Evolutionary conservation across 2,888 invertebrate genomes (phyloP), one percentile per base, ranked within the genome.

Genomic region (Epistrophe grossulariae): DNA sequence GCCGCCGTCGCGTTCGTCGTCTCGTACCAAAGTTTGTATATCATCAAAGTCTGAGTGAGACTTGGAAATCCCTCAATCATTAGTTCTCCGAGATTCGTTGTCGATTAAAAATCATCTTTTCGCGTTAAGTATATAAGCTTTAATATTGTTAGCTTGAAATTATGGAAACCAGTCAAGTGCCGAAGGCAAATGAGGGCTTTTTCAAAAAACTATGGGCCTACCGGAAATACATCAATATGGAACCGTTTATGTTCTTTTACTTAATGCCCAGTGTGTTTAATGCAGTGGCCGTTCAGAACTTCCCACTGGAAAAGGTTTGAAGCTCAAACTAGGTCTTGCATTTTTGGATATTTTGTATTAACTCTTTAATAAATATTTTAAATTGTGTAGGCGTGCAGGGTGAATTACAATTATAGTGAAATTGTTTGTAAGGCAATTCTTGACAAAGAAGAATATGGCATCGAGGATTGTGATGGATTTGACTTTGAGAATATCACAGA

Each of bases 241-340:
- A 93, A 88, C 93, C 93, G 2, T 91, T 92, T 55, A 90, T 92
- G 88, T 91, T 92, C 55, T 92, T 92, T 87, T 92, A 92, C 82
- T 88, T 91, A 4, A 91, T 91, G 91, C 92, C 91, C 43, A 91
- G 91, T 57, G 89, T 91, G 10, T 91, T 92, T 60, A 92, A 92
- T 84, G 84, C 89, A 31, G 91, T 93, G 79, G 92, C 92, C 62
- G 90, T 92, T 88, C 91, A 91, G 88, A 93, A 91, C 88, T 92
- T 93, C 35, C 91, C 92, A 0, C 85, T 93, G 66, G 93, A 93
- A 64, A 93, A 93, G 90, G 90, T 89, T 82, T 72, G 68, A 64
- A 13, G 19, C 10, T 31, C n/a, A 5, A 40, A 13, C 31, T 4
- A n/a, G n/a, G 24, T 13, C 2, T n/a, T 17, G 19, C 24, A n/a